phyloP scores from a whole-genome alignment of 2,888 invertebrate genomes.

The Trichopria drosophilae region DNA sequence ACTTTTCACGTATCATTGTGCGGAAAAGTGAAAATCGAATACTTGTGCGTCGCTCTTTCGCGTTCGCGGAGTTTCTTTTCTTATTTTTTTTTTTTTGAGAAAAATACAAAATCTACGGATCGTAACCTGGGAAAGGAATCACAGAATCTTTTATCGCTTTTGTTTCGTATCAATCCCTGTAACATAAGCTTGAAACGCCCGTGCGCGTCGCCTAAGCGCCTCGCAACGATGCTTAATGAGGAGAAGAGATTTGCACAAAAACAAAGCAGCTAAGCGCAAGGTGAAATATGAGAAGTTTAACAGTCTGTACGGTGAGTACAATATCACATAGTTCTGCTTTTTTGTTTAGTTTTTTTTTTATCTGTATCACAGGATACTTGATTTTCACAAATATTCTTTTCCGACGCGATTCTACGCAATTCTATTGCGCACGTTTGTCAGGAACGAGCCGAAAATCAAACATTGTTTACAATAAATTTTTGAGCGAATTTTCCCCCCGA shows the following conservation, averaged over 20 bases:
- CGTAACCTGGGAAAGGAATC: too few relatives aligned
- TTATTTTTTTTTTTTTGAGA: too few relatives aligned
- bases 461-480: neutral
- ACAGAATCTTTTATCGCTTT: constrained; percentile 12
- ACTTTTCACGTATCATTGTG: too few relatives aligned
- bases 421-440: neutral
- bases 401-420: too few relatives aligned
- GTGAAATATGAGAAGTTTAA: constrained; percentile 35
- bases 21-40: too few relatives aligned
- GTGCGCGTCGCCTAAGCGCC: too few relatives aligned
- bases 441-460: neutral
- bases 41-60: too few relatives aligned
- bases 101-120: too few relatives aligned
- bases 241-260: constrained; percentile 37
- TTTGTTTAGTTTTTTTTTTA: constrained; percentile 16
- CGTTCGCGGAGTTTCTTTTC: too few relatives aligned
- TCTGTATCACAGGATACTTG: constrained; percentile 29
- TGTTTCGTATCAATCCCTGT: constrained; percentile 18
- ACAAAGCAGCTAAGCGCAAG: constrained; percentile 33
- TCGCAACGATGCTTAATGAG: constrained; percentile 23
- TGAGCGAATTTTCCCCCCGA: neutral
- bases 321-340: constrained; percentile 37
- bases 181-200: too few relatives aligned
- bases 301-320: constrained; percentile 39
- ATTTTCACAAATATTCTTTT: constrained; percentile 9